Evolutionary conservation across 2,797 vertebrate genomes (phyloP), one percentile per base, ranked within the genome.

Genomic region (Prionace glauca): DNA sequence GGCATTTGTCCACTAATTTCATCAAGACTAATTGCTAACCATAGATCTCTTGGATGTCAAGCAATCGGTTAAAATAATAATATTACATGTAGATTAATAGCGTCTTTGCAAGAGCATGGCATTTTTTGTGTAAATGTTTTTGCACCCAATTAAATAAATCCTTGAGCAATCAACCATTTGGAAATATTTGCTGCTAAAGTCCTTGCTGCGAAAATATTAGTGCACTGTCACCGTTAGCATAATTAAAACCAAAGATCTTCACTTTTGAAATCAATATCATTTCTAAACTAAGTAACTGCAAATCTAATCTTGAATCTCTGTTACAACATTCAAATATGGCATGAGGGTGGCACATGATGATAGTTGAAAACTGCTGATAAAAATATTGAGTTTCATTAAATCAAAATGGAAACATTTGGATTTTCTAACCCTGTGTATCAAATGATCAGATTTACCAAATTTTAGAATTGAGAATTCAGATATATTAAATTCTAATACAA

Each of bases 231-330:
- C 72, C 45, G 3, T 12, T 74, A 50, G 36, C 8, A 56, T 77
- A 95, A 95, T 95, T 77, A 74, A 95, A 77, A 95, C 50, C 5
- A 77, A 74, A 95, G 60, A 16, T n/a, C 88, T 91, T 72, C n/a
- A 72, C 22, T 72, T 71, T 36, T 72, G 26, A 94, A 72, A 94
- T 95, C 45, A 50, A 22, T 95, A 41, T 94, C 7, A 60, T 74
- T 72, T 95, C 72, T n/a, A 50, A 74, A 41, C n/a, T 10, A 56
- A 50, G 26, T 77, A 60, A 95, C 36, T 92, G 88, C 20, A 36
- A n/a, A 20, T 41, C 90, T 36, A n/a, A 24, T 36, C 41, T 77
- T 77, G 74, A 71, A 93, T 94, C 72, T 14, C 29, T 20, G 93
- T 95, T 36, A 74, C 26, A 4, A 32, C 8, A 32, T 95, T 8